These are phyloP conservation scores for Tetrapedia diversipes DNA, from an alignment of 2,888 invertebrate genomes.

Conservation along the genomic window DNA sequence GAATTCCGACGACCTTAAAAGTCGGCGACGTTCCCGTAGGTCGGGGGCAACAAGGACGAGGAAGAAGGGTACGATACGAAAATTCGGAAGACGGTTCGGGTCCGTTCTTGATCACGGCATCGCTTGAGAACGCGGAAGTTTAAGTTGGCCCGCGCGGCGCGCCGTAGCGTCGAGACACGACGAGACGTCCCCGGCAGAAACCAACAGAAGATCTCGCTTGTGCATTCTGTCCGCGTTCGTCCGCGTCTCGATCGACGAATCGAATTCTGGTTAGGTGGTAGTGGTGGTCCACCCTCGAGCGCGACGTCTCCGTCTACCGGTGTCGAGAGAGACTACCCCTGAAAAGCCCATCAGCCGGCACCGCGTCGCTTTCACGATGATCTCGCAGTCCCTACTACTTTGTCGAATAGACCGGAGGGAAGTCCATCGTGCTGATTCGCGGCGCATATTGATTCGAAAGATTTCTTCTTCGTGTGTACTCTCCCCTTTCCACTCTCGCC, in stretches of 20 bases:
- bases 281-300: conserved; percentile 39
- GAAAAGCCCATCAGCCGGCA: conserved; percentile 46
- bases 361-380: conserved; percentile 52
- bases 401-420: conserved; percentile 54
- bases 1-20: conserved; percentile 3
- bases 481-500: conserved; percentile 10
- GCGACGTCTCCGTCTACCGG: conserved; percentile 20
- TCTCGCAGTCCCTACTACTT: conserved; percentile 56
- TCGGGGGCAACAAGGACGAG: neutral
- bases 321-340: conserved; percentile 11
- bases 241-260: conserved; percentile 68
- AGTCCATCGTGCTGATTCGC: conserved; percentile 67
- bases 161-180: too few species aligned
- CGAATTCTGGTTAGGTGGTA: conserved; percentile 69
- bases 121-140: neutral
- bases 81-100: neutral
- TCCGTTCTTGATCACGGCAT: conserved; percentile 1
- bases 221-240: conserved; percentile 64
- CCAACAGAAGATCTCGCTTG: conserved; percentile 59
- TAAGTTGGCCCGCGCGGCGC: conserved; percentile 1
- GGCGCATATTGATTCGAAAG: conserved; percentile 67
- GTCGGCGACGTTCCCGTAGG: neutral
- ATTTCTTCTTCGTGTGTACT: conserved; percentile 35
- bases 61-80: neutral
- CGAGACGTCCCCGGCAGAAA: neutral